Evolutionary conservation across 1,140 invertebrate species (phyloP).

Genomic region (Drosophila repletoides): DNA sequence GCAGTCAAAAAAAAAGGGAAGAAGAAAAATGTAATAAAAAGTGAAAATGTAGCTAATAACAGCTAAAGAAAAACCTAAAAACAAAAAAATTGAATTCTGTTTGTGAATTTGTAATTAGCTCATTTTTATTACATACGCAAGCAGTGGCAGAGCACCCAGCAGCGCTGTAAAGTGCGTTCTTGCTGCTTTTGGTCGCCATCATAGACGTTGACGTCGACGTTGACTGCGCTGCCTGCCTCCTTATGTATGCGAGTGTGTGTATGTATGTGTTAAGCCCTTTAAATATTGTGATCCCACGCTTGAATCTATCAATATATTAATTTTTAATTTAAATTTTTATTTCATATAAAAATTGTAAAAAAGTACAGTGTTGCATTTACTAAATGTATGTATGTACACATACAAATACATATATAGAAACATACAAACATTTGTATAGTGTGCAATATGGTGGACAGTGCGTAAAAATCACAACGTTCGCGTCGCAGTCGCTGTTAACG

Average conservation of each 20-base stretch:
- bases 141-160: constrained; percentile 2
- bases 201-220: constrained; percentile 48
- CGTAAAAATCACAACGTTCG: constrained; percentile 55
- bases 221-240: constrained; percentile 29
- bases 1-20: constrained; percentile 31
- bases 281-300: constrained; percentile 45
- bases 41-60: constrained; percentile 51
- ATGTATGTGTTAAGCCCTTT: constrained; percentile 39
- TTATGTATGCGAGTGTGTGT: constrained; percentile 21
- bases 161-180: constrained; percentile 73
- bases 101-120: constrained; percentile 14
- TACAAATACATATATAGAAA: constrained; percentile 5
- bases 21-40: constrained; percentile 55
- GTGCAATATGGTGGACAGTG: constrained; percentile 69
- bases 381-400: constrained; percentile 1
- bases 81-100: constrained; percentile 5
- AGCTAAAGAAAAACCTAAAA: constrained; percentile 7
- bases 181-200: constrained; percentile 72
- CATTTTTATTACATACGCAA: constrained; percentile 31
- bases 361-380: constrained; percentile 71
- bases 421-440: constrained; percentile 48
- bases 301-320: no score
- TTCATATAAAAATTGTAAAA: constrained; percentile 44
- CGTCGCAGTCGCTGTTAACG: constrained; percentile 30
- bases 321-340: no score